Evolutionary conservation across 2,888 invertebrate genomes (phyloP).

Genomic region (Andrena dorsata): DNA sequence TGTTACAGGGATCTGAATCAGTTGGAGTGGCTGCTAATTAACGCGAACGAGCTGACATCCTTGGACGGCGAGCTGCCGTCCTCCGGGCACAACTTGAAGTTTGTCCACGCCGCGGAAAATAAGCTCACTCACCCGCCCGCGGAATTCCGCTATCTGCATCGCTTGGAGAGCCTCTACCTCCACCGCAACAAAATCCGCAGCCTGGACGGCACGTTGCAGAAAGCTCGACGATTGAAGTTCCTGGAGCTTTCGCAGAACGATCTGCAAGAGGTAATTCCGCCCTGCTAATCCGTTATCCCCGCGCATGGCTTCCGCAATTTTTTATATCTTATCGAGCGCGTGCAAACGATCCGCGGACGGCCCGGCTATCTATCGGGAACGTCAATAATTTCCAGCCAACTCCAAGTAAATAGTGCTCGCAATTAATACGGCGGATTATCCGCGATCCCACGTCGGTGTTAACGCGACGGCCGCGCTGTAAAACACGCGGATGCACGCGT

Average conservation of each 20-base stretch:
- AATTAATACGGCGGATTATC: constrained; percentile 13
- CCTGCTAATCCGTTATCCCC: neutral
- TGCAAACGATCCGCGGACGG: neutral
- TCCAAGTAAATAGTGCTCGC: neutral
- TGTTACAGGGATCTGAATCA: constrained; percentile 88
- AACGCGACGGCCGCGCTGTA: neutral
- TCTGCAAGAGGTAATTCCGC: constrained; percentile 88
- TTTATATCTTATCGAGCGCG: neutral
- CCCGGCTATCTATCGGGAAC: neutral
- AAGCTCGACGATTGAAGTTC: constrained; percentile 88
- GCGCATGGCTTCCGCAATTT: constrained; percentile 1
- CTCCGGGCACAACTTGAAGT: constrained; percentile 88
- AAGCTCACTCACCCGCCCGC: constrained; percentile 89
- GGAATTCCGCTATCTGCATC: constrained; percentile 89
- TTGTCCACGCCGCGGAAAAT: constrained; percentile 92
- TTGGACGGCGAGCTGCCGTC: constrained; percentile 92
- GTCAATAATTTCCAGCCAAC: neutral
- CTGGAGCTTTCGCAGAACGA: constrained; percentile 91
- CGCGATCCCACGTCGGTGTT: constrained; percentile 3
- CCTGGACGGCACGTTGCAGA: constrained; percentile 90
- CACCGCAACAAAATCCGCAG: constrained; percentile 90
- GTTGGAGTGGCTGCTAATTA: constrained; percentile 92
- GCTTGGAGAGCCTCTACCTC: constrained; percentile 90
- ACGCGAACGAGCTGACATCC: constrained; percentile 90
- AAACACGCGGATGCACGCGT: constrained; percentile 37